Base-by-base conservation (phyloP, 1,140 invertebrate species). In the Hormaphis cornu region DNA sequence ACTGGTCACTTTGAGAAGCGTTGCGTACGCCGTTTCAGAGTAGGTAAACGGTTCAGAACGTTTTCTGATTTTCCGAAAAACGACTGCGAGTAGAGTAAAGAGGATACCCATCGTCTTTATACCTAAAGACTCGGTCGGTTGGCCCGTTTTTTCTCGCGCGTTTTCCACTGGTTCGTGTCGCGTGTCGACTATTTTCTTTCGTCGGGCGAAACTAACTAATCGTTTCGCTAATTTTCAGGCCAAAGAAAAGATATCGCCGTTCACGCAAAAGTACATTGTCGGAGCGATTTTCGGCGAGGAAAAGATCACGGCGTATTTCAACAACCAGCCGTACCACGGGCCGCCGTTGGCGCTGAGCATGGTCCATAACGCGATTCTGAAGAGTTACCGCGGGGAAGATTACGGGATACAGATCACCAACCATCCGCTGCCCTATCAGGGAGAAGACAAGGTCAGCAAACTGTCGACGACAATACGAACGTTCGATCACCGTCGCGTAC, bases 291-390 rank as follows among this genome's bases (percentile, higher is more conserved):
- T 77, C 63, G 37, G 70, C 0, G 74, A 75, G 2, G 70, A 75
- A 8, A 76, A 74, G 16, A 80, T 83, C 5, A 82, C 78, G 0
- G 82, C 80, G 24, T 53, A 84, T 83, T 83, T 85, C 72, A 85
- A 85, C 59, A 85, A 85, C 74, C 83, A 84, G 69, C 82, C 88
- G 0, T 85, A 84, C 75, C 89, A 91, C 76, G 82, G 86, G 37
- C 81, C 86, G 7, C 85, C 85, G 0, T 80, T 87, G 10, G 80
- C 86, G 0, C 77, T 89, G 26, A 82, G 83, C 61, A 75, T 84
- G 42, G 78, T 85, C 4, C 81, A 86, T 69, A 85, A 86, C 75
- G 83, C 86, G 1, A 77, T 89, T 40, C 76, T 87, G 6, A 74
- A 79, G 44, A 79, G 78, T 30, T 53, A 74, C 24, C 75, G 16